Evolutionary conservation across 2,797 vertebrate species (phyloP).

Genomic region (Esox masquinongy): DNA sequence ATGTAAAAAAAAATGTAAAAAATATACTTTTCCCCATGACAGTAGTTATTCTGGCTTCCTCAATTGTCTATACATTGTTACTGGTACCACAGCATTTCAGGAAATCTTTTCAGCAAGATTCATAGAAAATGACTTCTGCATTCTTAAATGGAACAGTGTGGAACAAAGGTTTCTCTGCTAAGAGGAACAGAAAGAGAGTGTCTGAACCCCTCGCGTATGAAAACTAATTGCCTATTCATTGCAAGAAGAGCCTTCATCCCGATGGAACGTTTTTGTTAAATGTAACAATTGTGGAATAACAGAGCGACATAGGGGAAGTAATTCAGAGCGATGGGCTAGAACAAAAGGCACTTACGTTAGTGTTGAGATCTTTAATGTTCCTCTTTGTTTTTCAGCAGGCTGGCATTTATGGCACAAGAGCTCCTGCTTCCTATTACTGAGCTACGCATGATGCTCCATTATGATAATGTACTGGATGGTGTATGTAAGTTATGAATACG

Average conservation of each 20-base stretch:
- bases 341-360: neutral
- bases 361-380: neutral
- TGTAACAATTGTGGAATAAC: neutral
- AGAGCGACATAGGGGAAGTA: constrained; percentile 8
- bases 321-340: neutral
- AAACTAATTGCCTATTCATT: neutral
- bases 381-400: neutral
- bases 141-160: neutral
- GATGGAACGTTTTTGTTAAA: constrained; percentile 1
- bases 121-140: neutral
- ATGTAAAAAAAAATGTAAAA: too few species aligned
- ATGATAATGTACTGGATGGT: neutral
- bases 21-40: too few species aligned
- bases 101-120: neutral
- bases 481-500: neutral
- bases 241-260: neutral
- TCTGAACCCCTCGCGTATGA: neutral
- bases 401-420: neutral
- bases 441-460: neutral
- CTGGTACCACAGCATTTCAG: neutral
- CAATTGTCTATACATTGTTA: constrained; percentile 17
- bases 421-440: neutral
- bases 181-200: neutral
- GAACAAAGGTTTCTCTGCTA: neutral
- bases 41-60: too few species aligned